Conservation (phyloP, 2,113 vertebrate species). For the Arizona elegans region DNA sequence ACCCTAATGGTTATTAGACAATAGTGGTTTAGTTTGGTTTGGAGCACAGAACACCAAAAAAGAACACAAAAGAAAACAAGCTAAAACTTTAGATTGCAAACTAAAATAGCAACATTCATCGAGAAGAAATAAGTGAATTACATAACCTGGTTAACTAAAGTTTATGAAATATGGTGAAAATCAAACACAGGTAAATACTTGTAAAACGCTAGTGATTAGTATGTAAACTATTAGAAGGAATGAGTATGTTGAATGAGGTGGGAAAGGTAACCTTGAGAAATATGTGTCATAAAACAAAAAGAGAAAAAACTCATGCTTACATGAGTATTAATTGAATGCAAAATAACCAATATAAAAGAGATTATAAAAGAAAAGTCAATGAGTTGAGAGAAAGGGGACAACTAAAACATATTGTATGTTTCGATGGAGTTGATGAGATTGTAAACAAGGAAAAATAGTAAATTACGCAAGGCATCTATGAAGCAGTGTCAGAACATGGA, state of each 20-base stretch:
- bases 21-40: background rate
- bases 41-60: background rate
- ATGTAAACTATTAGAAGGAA: background rate
- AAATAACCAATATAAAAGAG: background rate
- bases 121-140: background rate
- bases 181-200: background rate
- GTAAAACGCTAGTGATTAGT: background rate
- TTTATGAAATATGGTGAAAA: background rate
- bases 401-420: background rate
- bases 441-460: background rate
- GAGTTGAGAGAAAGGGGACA: background rate
- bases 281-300: background rate
- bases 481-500: background rate
- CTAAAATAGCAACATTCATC: background rate
- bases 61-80: background rate
- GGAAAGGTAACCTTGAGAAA: background rate
- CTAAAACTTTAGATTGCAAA: background rate
- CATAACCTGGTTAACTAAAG: background rate
- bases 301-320: background rate
- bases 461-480: background rate
- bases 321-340: background rate
- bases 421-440: background rate
- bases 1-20: slow-evolving; percentile 67
- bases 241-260: background rate
- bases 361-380: background rate